These are phyloP conservation scores for Odontocolon sp. DNA, from an alignment of 2,888 invertebrate species.

Conservation along the genomic window DNA sequence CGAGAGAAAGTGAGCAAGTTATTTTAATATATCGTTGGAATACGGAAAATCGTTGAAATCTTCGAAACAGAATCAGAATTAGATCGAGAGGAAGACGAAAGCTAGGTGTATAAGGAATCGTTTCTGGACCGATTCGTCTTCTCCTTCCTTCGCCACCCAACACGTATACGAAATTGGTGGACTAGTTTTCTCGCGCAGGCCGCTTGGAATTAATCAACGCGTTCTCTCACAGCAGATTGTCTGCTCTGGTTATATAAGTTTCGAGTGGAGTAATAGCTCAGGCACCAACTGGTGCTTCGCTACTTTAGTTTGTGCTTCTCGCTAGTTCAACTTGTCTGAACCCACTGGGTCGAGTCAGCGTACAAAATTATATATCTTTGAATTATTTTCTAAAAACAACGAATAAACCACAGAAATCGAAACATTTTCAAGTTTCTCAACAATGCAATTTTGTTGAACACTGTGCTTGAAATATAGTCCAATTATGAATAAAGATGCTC, in stretches of 20 bases:
- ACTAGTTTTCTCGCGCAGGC: conserved; percentile 34
- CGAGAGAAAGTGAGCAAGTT: not conserved
- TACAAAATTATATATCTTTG: not conserved
- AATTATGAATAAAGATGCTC: not conserved
- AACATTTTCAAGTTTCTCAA: not conserved
- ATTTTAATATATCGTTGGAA: not conserved
- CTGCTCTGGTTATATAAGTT: conserved; percentile 43
- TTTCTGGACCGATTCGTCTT: not conserved
- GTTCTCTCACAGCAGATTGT: conserved; percentile 33
- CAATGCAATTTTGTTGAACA: not conserved
- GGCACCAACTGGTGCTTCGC: conserved; percentile 12
- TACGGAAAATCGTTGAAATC: too few species aligned
- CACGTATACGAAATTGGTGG: conserved; percentile 6
- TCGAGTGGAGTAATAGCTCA: conserved; percentile 34
- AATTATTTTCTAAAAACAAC: not conserved
- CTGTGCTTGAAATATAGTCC: not conserved
- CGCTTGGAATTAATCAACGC: conserved; percentile 47
- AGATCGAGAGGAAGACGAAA: not conserved
- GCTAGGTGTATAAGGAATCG: not conserved
- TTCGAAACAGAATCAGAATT: not conserved
- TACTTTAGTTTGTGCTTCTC: not conserved
- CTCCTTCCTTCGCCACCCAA: not conserved
- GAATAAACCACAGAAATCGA: not conserved
- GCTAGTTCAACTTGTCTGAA: not conserved
- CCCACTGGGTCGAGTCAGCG: not conserved